Percentiles rank a stretch among this genome's conserved stretches.
These are phyloP conservation scores for Sebastes vulpes DNA, from an alignment of 2,797 vertebrate species.

Conservation along the genomic window DNA sequence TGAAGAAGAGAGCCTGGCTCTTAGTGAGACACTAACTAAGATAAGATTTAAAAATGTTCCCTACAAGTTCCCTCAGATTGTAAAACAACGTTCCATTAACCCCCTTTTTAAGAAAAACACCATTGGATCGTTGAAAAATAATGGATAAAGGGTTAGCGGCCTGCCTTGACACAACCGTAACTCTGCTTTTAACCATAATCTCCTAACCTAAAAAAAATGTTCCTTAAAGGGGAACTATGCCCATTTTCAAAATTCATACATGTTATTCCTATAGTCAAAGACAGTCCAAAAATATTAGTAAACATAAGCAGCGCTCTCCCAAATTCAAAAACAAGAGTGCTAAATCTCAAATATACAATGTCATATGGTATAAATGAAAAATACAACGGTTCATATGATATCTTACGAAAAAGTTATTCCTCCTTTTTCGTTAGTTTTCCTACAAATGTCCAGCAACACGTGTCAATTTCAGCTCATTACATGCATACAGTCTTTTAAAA, in stretches of 20 bases:
- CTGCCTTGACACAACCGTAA: neutral
- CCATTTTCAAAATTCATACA: neutral
- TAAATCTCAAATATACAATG: neutral
- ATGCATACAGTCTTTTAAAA: no score
- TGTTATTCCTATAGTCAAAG: neutral
- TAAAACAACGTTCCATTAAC: neutral
- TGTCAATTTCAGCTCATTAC: no score
- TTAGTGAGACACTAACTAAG: neutral
- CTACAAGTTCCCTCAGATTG: neutral
- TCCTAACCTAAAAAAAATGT: neutral
- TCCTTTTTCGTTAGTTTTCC: no score
- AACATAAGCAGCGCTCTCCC: neutral
- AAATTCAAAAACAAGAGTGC: neutral
- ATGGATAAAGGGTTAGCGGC: neutral
- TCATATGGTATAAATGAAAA: neutral
- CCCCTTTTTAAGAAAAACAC: neutral
- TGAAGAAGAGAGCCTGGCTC: neutral
- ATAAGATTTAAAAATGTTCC: neutral
- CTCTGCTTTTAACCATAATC: neutral
- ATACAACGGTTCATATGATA: no score
- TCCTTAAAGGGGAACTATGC: neutral
- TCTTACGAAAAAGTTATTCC: neutral
- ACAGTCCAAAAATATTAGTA: neutral
- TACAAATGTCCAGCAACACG: no score
- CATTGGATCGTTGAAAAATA: neutral